Evolutionary conservation across 2,797 vertebrate genomes (phyloP).

Genomic region (Taeniopygia guttata): DNA sequence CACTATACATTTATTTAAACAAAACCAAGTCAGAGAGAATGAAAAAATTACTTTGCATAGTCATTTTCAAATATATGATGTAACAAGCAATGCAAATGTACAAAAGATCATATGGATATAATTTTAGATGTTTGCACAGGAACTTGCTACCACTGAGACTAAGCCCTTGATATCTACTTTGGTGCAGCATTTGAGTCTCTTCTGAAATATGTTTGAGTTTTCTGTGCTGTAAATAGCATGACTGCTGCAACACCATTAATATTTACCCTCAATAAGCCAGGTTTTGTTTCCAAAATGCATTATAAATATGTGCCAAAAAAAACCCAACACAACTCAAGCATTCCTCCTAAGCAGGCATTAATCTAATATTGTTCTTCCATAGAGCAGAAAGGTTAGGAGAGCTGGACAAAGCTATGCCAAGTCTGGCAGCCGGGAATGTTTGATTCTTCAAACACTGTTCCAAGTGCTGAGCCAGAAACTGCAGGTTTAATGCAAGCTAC

Average conservation of each 20-base stretch:
- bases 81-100: not conserved
- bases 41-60: not conserved
- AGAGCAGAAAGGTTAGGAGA: not conserved
- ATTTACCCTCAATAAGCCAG: not conserved
- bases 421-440: not conserved
- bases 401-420: not conserved
- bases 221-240: not conserved
- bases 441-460: not conserved
- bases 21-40: not conserved
- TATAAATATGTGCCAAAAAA: not conserved
- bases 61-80: not conserved
- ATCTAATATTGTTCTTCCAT: not conserved
- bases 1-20: not conserved
- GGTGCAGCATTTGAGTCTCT: not conserved
- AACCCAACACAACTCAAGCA: not conserved
- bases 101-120: not conserved
- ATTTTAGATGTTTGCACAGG: not conserved
- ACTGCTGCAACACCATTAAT: not conserved
- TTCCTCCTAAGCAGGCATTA: not conserved
- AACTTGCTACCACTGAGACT: not conserved
- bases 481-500: not conserved
- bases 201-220: not conserved
- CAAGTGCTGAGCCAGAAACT: not conserved
- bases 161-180: not conserved
- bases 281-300: not conserved